Base-by-base conservation (phyloP, 2,113 vertebrate genomes). In the Cephalopholis sonnerati region DNA sequence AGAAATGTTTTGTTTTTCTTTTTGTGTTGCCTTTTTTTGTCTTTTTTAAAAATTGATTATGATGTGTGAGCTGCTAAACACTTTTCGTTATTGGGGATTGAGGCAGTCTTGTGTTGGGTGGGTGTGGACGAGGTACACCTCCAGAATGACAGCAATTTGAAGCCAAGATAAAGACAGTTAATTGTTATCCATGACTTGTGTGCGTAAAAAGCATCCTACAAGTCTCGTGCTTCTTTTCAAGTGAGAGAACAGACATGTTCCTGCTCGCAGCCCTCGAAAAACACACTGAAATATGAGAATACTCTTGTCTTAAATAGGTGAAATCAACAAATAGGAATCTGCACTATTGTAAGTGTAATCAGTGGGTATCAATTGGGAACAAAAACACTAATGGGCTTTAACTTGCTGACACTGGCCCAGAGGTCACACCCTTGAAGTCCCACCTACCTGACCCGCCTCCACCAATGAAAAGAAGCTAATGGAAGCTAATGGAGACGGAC, bases 21-120 rank as follows among this genome's bases (percentile, higher is more conserved):
- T 86, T 74, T 88, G 54, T 74, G 64, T 71, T 86, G 50, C 67
- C 48, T 85, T 82, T 82, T 62, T 61, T 70, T 73, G n/a, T 63
- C 7, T 68, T 77, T 86, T 74, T 74, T 58, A 29, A 91, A 29
- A 86, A 78, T 67, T 71, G 54, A 92, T 85, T 86, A 81, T 82
- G 84, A 91, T 91, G 87, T 94, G 81, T 92, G 87, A 93, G 95
- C 95, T 95, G 95, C 95, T 95, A 95, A 89, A 90, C 83, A 92
- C 82, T 90, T 88, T 92, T 94, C 87, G 93, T 91, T 91, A 88
- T 92, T 92, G 85, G 67, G 66, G 89, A 83, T 87, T 65, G 55
- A 87, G 86, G 77, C 75, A 59, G 76, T 71, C 36, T 58, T 83
- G 63, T 78, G 73, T 85, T 76, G 58, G 78, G 76, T 82, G 59